These are phyloP conservation scores for Taphrorychus bicolor DNA, from an alignment of 2,888 invertebrate species.

Conservation along the genomic window DNA sequence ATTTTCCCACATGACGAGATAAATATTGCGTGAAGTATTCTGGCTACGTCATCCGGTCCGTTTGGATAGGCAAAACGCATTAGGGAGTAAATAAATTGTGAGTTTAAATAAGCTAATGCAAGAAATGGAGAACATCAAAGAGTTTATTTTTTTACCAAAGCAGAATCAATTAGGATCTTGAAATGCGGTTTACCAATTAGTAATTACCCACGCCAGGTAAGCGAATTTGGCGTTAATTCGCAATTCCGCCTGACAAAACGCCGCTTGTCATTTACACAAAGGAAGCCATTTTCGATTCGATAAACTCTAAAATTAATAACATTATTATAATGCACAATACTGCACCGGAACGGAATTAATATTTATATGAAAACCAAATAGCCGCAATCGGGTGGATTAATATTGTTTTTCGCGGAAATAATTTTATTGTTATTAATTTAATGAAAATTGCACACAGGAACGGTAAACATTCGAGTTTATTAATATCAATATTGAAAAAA, in stretches of 20 bases:
- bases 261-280: conserved; percentile 17
- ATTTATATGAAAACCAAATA: conserved; percentile 15
- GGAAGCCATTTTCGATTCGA: conserved; percentile 17
- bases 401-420: background rate
- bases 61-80: background rate
- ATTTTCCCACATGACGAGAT: conserved; percentile 6
- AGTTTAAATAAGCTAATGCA: background rate
- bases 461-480: background rate
- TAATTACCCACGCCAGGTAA: background rate
- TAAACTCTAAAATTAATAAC: conserved; percentile 22
- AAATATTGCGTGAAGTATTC: conserved; percentile 5
- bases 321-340: conserved; percentile 14
- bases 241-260: conserved; percentile 15
- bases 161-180: background rate
- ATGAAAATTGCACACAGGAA: background rate
- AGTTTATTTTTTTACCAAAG: background rate
- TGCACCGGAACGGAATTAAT: conserved; percentile 13
- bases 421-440: conserved; percentile 5
- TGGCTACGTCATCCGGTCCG: background rate
- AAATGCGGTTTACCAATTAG: background rate
- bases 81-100: conserved; percentile 1
- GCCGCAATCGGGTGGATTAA: conserved; percentile 4
- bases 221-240: conserved; percentile 6
- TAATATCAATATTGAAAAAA: background rate
- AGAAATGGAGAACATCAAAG: background rate